Evolutionary conservation across 2,888 invertebrate species (phyloP), one percentile per base, ranked within the genome.

Genomic region (Tuta absoluta): DNA sequence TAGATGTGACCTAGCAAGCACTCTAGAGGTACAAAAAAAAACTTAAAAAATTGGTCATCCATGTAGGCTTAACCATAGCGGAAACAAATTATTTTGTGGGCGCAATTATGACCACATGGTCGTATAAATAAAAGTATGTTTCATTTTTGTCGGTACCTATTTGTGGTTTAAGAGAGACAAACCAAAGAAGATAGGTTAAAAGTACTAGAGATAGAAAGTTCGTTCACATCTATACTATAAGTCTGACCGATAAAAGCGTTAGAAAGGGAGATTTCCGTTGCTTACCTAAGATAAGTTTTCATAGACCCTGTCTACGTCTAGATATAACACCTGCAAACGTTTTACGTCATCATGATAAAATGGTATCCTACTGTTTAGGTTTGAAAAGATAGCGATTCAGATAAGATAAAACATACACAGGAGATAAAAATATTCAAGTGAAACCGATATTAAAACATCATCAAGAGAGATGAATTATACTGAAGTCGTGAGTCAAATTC

Each of bases 21-120:
- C 5, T 41, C 2, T 14, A 41, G 12, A 3, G 14, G n/a, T 33
- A 33, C 14, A 11, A 11, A 3, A 41, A 3, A n/a, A 14, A 41
- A 41, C 3, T 14, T 41, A 7, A n/a, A 41, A 41, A 41, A n/a
- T 33, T 7, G 5, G n/a, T n/a, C 41, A n/a, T 41, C 12, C 14
- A 41, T 8, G 12, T 41, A 41, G 41, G 41, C 41, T 12, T 0
- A 41, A 11, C 12, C 41, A 12, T 3, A 14, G 41, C 41, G 41
- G 41, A 41, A 41, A 14, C 41, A 3, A 41, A 41, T 41, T 41
- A n/a, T 14, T 41, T 41, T 41, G 41, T n/a, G n/a, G 41, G 14
- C 41, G 41, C n/a, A n/a, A 41, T 41, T 14, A n/a, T 41, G 41
- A 41, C 41, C 41, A 41, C 41, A 41, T n/a, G 41, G 41, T 41